A percentile compares a stretch with the other conserved stretches of the same genome.
These are phyloP conservation scores for Galerucella calmariensis DNA, from an alignment of 2,888 invertebrate species.

Conservation along the genomic window DNA sequence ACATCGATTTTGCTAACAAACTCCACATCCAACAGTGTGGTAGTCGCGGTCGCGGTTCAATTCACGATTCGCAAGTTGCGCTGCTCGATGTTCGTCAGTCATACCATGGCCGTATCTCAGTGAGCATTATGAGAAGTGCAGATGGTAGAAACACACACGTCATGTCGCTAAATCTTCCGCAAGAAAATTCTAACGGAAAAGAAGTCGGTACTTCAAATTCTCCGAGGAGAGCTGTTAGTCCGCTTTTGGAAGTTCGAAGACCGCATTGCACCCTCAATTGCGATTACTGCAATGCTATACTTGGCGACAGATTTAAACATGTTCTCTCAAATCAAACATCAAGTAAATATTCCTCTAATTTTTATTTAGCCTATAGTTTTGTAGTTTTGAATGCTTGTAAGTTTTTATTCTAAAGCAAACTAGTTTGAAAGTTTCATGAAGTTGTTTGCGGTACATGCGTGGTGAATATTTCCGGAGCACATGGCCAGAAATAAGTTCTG, in stretches of 20 bases:
- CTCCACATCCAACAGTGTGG: conserved; percentile 41
- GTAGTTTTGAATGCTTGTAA: conserved; percentile 9
- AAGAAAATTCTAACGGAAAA: conserved; percentile 61
- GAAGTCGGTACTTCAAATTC: conserved; percentile 69
- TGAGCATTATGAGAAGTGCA: conserved; percentile 29
- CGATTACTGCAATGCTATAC: conserved; percentile 74
- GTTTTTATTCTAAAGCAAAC: conserved; percentile 19
- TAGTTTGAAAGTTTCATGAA: conserved; percentile 24
- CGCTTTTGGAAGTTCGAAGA: conserved; percentile 75
- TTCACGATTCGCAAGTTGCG: conserved; percentile 42
- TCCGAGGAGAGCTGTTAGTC: conserved; percentile 76
- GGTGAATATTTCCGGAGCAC: conserved; percentile 12
- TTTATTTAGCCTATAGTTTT: conserved; percentile 13
- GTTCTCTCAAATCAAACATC: conserved; percentile 56
- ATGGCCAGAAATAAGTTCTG: background rate
- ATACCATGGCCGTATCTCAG: conserved; percentile 35
- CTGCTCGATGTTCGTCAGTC: conserved; percentile 33
- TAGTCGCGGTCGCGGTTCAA: conserved; percentile 36
- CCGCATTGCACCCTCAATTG: conserved; percentile 81
- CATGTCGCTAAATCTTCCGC: conserved; percentile 72
- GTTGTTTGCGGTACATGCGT: conserved; percentile 9
- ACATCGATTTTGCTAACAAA: conserved; percentile 56
- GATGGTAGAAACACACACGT: conserved; percentile 20
- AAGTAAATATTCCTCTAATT: conserved; percentile 44
- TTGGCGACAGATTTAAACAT: conserved; percentile 76